Conservation (phyloP, 2,113 vertebrate species). For the Morphnarchus princeps region DNA sequence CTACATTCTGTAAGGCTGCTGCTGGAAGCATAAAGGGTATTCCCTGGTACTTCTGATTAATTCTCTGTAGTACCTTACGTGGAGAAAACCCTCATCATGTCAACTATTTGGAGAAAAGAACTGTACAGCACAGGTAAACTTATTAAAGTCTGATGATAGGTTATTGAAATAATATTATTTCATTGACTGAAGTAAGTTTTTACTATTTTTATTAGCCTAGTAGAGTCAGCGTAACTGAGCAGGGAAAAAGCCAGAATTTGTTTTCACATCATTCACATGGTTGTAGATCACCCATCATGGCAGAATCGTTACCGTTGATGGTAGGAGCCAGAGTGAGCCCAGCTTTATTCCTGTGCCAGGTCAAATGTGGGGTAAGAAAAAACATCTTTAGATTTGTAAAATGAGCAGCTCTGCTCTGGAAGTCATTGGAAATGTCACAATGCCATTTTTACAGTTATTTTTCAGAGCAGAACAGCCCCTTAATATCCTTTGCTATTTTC, state of each 20-base stretch:
- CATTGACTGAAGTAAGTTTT: neutral
- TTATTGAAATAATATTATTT: neutral
- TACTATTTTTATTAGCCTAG: neutral
- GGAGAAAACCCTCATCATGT: neutral
- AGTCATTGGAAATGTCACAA: slow-evolving; percentile 15
- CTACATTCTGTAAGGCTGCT: neutral
- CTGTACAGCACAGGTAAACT: neutral
- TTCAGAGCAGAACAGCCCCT: neutral
- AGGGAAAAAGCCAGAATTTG: neutral
- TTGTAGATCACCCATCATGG: neutral
- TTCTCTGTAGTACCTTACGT: neutral
- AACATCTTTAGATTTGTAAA: slow-evolving; percentile 44
- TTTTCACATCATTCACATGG: neutral
- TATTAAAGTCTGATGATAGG: neutral
- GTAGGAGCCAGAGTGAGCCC: neutral
- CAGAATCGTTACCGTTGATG: neutral
- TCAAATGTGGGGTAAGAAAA: neutral
- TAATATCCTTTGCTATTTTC: slow-evolving; percentile 9
- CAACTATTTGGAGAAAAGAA: neutral
- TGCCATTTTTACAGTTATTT: neutral
- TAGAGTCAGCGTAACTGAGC: neutral
- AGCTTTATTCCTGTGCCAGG: slow-evolving; percentile 26
- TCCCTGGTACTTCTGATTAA: neutral
- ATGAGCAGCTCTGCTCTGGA: slow-evolving; percentile 24
- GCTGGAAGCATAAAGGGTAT: neutral